Base-by-base conservation (phyloP, 92 coral and sea anemone species). In the Epizoanthus ramosus region DNA sequence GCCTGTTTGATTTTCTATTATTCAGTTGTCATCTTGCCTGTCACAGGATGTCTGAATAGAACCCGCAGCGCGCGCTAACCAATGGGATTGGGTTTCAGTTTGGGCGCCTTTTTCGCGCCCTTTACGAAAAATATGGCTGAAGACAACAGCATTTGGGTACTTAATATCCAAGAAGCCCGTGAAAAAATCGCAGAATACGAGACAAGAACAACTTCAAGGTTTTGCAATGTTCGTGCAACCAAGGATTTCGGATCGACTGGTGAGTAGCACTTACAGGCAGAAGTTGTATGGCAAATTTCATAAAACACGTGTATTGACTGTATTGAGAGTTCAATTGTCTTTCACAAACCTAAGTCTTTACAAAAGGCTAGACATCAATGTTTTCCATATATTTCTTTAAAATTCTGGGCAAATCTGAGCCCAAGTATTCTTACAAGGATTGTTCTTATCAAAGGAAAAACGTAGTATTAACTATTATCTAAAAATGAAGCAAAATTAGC, bases 111-210 rank as follows among this genome's bases (percentile, higher is more conserved):
- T 68, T 68, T 68, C 73, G 73, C 50, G 47, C 43, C 15, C 73
- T 68, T 68, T 68, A 23, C 73, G 73, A 68, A 68, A 68, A 68
- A 68, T 57, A 68, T 68, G 73, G 73, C 73, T 68, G 73, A 57
- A 57, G 63, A 57, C 63, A 57, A 57, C 64, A 59, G 73, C 73
- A 68, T 68, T 68, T 68, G 73, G 73, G 73, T 68, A 39, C 52
- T 28, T 28, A 68, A 9, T 68, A 68, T 68, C 16, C 73, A 68
- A 35, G 73, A 68, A 68, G 73, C 73, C 41, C 41, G 37, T 39
- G 45, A 68, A 68, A 35, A 68, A 68, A 68, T 68, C 45, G 73
- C 41, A 68, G 73, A 68, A 68, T 68, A 28, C 45, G 73, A 68
- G 45, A 68, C 52, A n/a, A 35, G 73, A 35, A 68, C 73, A 68